phyloP scores from a whole-genome alignment of 2,797 vertebrate species.

The Oreochromis grahami region DNA sequence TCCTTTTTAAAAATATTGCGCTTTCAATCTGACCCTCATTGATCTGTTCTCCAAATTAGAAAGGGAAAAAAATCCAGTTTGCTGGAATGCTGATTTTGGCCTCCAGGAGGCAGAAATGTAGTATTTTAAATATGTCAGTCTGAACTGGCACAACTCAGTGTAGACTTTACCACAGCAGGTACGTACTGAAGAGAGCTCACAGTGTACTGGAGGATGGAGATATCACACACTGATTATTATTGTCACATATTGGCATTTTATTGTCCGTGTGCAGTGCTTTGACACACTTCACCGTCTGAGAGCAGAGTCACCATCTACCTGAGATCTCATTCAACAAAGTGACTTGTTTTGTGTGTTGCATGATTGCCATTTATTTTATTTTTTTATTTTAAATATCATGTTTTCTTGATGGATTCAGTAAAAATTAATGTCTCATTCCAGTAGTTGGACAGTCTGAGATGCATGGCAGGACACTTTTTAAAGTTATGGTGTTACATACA shows the following conservation, averaged over 20 bases:
- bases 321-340: not conserved
- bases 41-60: not conserved
- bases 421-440: not conserved
- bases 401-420: not conserved
- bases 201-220: not conserved
- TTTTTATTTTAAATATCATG: too few relatives aligned
- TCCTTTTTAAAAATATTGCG: not conserved
- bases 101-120: conserved; percentile 18
- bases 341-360: not conserved
- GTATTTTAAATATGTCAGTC: not conserved
- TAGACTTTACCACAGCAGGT: not conserved
- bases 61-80: not conserved
- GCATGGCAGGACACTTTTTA: not conserved
- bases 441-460: not conserved
- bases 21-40: not conserved
- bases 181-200: rapidly evolving
- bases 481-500: not conserved
- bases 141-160: not conserved
- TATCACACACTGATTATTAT: not conserved
- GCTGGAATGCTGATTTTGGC: rapidly evolving
- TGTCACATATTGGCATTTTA: not conserved
- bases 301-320: not conserved
- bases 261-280: not conserved
- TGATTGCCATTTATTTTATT: not conserved
- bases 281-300: not conserved